Evolutionary conservation across 2,113 vertebrate genomes (phyloP), one percentile per base, ranked within the genome.

Genomic region (Myotis davidii): DNA sequence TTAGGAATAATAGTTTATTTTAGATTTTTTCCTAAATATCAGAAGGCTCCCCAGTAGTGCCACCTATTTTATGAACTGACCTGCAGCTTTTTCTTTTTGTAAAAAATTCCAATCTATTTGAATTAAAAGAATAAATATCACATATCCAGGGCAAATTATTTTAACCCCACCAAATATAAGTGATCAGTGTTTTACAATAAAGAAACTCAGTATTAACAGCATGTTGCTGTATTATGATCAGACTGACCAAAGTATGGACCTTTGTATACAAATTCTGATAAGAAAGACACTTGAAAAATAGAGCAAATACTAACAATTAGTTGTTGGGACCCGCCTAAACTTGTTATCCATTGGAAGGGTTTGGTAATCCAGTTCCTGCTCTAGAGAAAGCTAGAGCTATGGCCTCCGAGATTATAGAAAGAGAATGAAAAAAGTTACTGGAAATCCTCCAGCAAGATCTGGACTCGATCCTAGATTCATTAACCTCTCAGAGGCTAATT

Each of bases 1-100:
- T 78, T 73, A 96, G n/a, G 84, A 96, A 84, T 83, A 90, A 81
- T 17, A 94, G 34, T 77, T 93, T 77, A 61, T 45, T 85, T 93
- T 91, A 88, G 85, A 56, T 90, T 52, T 65, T 93, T 96, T 42
- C 45, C 89, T 84, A 88, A 87, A 76, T 88, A 73, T 29, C 42
- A 50, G 50, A 50, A 88, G 11, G 8, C 9, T 93, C 67, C 67
- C 4, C 16, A 69, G 32, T 27, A 56, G 27, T 93, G 54, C 12
- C 59, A 93, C 18, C 37, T 83, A 86, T 7, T 92, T 94, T 11
- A 79, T 96, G 96, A 97, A 97, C 96, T 95, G 97, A 56, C 96
- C 95, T 48, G 95, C 96, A 97, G 96, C 92, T 96, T 96, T 81
- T 64, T 32, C 20, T 64, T 69, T 96, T 74, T 21, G 45, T 45